Base-by-base conservation (phyloP, 1,140 invertebrate genomes). In the Lepidurus packardi region DNA sequence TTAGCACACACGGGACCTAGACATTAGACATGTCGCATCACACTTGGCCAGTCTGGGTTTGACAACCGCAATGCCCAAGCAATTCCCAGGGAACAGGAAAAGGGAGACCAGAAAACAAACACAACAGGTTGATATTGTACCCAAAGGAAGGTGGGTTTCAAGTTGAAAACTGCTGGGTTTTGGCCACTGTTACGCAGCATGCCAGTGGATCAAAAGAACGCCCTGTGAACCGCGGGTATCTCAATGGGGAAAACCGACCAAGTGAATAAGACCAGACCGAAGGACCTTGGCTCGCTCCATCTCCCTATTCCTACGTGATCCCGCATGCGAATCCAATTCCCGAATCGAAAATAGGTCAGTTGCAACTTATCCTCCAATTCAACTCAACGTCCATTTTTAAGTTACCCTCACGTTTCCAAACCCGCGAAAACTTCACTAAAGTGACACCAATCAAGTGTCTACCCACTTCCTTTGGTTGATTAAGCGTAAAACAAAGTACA, bases 1-100 rank as follows among this genome's bases (percentile, higher is more conserved):
- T 34, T 34, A 34, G 34, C 53, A 65, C 53, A 65, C 6, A 9
- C 13, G 53, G n/a, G 34, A 34, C 34, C 34, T 34, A 34, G 34
- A 34, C 34, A 34, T 3, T 34, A 34, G 34, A 3, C 34, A 34
- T 34, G 34, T 34, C 34, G 34, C 34, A 34, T 34, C 34, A 34
- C 34, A 65, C 53, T 65, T 65, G 53, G 6, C 53, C 53, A 65
- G 53, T 65, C 53, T 65, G 53, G 53, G 6, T 65, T 65, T 65
- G 53, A 65, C 53, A 21, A 21, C 21, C 53, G 53, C 53, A 65
- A 65, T 65, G 1, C 53, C 53, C 1, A 47, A 16, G 53, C 53
- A 65, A 65, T 65, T 9, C 53, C 53, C 16, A 47, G 45, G 45
- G 10, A 47, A 47, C 45, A 13, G 8, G 21, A n/a, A 21, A 65